Conservation (phyloP, 2,888 invertebrate species). For the Luperina nickerlii region DNA sequence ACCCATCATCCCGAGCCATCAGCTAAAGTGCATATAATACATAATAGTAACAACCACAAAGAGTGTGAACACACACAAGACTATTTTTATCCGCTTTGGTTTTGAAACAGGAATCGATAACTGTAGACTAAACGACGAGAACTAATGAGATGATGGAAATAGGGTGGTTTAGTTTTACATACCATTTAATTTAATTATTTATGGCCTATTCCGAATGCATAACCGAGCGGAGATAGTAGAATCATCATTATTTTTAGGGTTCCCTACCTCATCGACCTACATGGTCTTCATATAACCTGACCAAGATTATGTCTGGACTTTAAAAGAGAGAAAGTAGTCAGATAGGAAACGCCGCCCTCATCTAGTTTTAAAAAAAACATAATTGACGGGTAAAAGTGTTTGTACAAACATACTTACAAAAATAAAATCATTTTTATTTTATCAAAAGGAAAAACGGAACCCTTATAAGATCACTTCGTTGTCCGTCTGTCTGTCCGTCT, state of each 20-base stretch:
- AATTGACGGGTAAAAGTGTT: no score
- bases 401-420: no score
- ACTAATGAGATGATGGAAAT: conserved; percentile 42
- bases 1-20: conserved; percentile 35
- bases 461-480: no score
- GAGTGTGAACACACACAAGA: background rate
- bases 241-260: background rate
- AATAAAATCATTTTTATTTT: no score
- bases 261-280: no score
- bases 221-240: background rate
- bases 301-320: no score
- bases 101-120: conserved; percentile 36
- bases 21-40: conserved; percentile 47
- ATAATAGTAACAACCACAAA: conserved; percentile 26
- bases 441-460: no score
- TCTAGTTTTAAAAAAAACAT: no score
- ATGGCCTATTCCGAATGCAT: background rate
- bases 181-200: background rate
- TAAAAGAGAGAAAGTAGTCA: no score
- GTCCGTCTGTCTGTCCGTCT: no score
- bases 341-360: no score
- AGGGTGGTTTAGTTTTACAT: background rate
- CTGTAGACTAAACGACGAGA: conserved; percentile 31
- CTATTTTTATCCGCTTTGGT: conserved; percentile 41
- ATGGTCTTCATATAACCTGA: no score